Evolutionary conservation across 1,140 invertebrate species (phyloP), one percentile per base, ranked within the genome.

Genomic region (Reticulitermes speratus): DNA sequence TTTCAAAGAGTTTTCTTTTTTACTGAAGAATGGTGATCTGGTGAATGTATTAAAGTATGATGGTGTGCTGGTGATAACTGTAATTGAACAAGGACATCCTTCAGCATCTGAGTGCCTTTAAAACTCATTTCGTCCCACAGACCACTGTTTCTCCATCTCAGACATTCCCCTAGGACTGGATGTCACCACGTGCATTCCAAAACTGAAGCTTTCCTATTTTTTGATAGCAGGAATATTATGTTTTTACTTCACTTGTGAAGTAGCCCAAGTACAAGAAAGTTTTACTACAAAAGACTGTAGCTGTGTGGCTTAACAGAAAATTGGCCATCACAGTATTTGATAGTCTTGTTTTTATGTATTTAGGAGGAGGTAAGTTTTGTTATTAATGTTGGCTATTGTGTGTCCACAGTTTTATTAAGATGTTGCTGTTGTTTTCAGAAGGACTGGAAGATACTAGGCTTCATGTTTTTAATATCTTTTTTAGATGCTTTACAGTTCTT

Each of bases 191-290:
- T 65, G 59, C 59, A 75, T 75, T 75, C 65, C n/a, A 11, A 25
- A 75, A 75, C 65, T 75, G 65, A 75, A 75, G 7, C 65, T 75
- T 75, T 75, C 65, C 65, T 75, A 75, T 75, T n/a, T 38, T 75
- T 75, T 75, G 65, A 75, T 75, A 75, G 65, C 65, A 30, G 65
- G 65, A 75, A 16, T 6, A 75, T n/a, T 14, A 75, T 14, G n/a
- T 75, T 75, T 75, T 75, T 75, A 75, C 65, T 75, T 75, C 65
- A 30, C n/a, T 6, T 75, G 65, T 75, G 65, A 75, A 75, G 65
- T 75, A 75, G n/a, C 65, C n/a, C 25, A 75, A 75, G 65, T 75
- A 75, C 65, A 75, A 75, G 65, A 2, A 75, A 75, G 65, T 30
- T 30, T 75, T 75, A 75, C n/a, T 75, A 75, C 65, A 75, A 75